Percentiles rank a stretch among this genome's conserved stretches.
Evolutionary conservation across 2,113 vertebrate genomes (phyloP).

Genomic region (Malurus alboscapulatus): DNA sequence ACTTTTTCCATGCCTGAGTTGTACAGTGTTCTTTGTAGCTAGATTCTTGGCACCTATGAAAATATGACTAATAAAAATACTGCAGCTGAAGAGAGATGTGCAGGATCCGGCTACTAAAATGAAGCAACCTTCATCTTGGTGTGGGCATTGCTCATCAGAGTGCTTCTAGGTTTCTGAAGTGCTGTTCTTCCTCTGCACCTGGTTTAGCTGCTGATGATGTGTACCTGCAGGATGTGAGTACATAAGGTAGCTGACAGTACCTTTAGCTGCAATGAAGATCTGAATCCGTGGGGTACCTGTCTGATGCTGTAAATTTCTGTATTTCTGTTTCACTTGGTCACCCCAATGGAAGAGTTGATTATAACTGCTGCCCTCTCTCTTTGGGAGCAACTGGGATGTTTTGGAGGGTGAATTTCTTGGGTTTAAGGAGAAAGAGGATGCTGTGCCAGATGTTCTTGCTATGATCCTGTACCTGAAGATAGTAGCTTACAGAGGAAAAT

Average conservation of each 20-base stretch:
- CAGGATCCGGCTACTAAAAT: not conserved
- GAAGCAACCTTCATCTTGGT: not conserved
- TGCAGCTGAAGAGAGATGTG: not conserved
- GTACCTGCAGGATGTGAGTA: not conserved
- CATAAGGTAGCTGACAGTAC: not conserved
- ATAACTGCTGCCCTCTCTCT: not conserved
- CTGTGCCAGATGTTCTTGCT: not conserved
- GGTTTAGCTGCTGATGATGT: not conserved
- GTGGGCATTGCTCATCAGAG: not conserved
- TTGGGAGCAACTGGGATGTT: not conserved
- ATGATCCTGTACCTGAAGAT: not conserved
- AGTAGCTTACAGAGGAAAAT: not conserved
- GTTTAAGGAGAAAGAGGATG: not conserved
- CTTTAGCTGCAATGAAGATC: not conserved
- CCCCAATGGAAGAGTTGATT: not conserved
- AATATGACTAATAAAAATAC: constrained; percentile 39
- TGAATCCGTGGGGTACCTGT: not conserved
- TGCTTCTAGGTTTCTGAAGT: not conserved
- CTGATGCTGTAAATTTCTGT: not conserved
- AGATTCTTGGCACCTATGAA: not conserved
- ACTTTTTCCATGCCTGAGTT: constrained; percentile 22
- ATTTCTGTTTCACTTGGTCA: not conserved
- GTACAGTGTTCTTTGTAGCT: constrained; percentile 2
- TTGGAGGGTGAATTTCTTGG: not conserved
- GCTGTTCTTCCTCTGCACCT: not conserved